Percentiles rank a stretch among this genome's conserved stretches.
Evolutionary conservation across 2,113 vertebrate species (phyloP).

Genomic region (Zosterops japonicus): DNA sequence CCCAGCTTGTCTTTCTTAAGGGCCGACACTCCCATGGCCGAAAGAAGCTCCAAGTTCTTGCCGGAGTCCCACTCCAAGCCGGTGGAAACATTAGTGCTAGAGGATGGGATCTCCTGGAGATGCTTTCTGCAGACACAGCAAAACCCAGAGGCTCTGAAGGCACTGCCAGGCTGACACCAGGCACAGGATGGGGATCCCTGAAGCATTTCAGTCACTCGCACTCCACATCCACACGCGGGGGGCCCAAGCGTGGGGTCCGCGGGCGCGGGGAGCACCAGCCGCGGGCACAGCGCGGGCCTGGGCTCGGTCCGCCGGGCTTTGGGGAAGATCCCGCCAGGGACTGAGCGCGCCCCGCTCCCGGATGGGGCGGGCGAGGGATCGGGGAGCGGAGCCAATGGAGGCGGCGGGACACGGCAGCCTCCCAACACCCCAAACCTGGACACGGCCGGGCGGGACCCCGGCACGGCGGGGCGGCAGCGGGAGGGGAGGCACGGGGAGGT

Average conservation of each 20-base stretch:
- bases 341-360: accelerated
- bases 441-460: background rate
- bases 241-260: accelerated
- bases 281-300: background rate
- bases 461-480: background rate
- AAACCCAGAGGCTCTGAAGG: background rate
- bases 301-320: accelerated
- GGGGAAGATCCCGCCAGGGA: background rate
- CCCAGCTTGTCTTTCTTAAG: slow-evolving; percentile 75
- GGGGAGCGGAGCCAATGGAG: background rate
- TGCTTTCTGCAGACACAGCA: slow-evolving; percentile 68
- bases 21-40: slow-evolving; percentile 65
- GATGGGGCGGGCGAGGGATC: too few species aligned
- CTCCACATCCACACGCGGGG: accelerated
- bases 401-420: background rate
- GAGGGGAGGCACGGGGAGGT: too few species aligned
- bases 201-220: background rate
- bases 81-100: slow-evolving; percentile 67
- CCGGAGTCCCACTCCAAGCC: slow-evolving; percentile 54
- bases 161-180: background rate
- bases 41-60: slow-evolving; percentile 64
- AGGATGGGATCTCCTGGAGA: slow-evolving; percentile 81
- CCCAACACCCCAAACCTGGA: background rate
- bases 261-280: background rate
- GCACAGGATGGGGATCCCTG: accelerated